Evolutionary conservation across 1,140 invertebrate genomes (phyloP).

Genomic region (Gryon sp.): DNA sequence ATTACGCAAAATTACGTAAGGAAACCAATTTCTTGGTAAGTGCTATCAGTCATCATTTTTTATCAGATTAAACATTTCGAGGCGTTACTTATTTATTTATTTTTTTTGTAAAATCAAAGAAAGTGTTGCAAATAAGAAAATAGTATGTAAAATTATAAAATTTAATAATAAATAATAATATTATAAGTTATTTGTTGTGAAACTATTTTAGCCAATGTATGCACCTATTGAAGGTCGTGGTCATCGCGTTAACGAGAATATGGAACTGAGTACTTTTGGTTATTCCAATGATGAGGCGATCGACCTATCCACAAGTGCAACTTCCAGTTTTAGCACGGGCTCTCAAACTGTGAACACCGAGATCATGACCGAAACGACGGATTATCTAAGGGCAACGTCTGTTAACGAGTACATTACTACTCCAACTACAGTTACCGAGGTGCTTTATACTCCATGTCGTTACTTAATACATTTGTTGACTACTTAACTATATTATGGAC

Average conservation of each 20-base stretch:
- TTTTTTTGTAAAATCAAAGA: background rate
- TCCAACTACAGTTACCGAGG: constrained; percentile 42
- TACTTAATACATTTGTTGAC: background rate
- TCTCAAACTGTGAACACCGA: constrained; percentile 76
- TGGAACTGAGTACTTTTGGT: constrained; percentile 31
- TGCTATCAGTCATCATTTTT: constrained; percentile 22
- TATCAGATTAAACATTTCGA: too few species aligned
- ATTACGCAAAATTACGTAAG: constrained; percentile 81
- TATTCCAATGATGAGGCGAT: constrained; percentile 38
- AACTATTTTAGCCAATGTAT: constrained; percentile 52
- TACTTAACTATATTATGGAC: background rate
- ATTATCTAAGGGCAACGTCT: constrained; percentile 69
- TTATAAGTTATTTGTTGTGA: constrained; percentile 24
- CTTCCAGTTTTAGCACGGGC: constrained; percentile 65
- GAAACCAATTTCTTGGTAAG: constrained; percentile 76
- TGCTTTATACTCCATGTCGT: constrained; percentile 3
- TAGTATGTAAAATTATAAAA: background rate
- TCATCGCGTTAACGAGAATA: constrained; percentile 70
- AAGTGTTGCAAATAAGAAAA: background rate
- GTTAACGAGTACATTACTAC: constrained; percentile 46
- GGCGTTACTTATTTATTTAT: too few species aligned
- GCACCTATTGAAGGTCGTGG: constrained; percentile 70
- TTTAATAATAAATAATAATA: background rate
- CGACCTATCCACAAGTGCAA: constrained; percentile 60
- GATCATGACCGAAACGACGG: constrained; percentile 71